Evolutionary conservation across 2,113 vertebrate genomes (phyloP), one percentile per base, ranked within the genome.

Genomic region (Nematolebias whitei): DNA sequence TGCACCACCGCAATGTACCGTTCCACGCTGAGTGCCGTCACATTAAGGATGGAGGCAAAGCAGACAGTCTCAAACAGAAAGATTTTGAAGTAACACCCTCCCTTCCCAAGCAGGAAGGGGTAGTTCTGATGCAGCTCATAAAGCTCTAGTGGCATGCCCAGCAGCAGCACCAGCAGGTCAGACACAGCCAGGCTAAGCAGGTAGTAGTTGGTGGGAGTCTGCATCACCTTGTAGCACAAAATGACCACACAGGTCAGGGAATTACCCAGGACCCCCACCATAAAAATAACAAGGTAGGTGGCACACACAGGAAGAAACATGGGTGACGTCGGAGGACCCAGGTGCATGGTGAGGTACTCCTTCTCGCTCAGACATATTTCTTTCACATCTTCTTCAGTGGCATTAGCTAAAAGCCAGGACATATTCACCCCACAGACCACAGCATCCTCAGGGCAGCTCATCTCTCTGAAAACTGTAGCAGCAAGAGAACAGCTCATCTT

Each of bases 11-110:
- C 92, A 11, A 92, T n/a, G 19, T 92, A 93, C 39, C 91, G 87
- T 16, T 92, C 92, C 19, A 87, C 83, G 5, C 92, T 93, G 41
- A 93, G 85, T 0, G 89, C 91, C 0, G 89, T 93, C 12, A 93
- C 88, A 2, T 90, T 93, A 32, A 93, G 89, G 47, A 93, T 84
- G 1, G 92, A 93, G 23, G 92, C 92, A 4, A 93, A 92, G 61
- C 91, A 93, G 47, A 93, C 91, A 0, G 83, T 91, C 63, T 92
- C 91, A 20, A 93, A 91, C 60, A 93, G 87, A 60, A 91, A 92
- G 26, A 79, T 93, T 70, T 90, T 93, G 45, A 93, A 93, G 76
- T 88, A 90, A 82, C 92, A 92, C 16, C 91, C 91, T 0, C 79
- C 82, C 43, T 68, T 43, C 16, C 91, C 91, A 0, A 93, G 68